phyloP scores from a whole-genome alignment of 1,140 invertebrate genomes.

The Charaxes varanes region DNA sequence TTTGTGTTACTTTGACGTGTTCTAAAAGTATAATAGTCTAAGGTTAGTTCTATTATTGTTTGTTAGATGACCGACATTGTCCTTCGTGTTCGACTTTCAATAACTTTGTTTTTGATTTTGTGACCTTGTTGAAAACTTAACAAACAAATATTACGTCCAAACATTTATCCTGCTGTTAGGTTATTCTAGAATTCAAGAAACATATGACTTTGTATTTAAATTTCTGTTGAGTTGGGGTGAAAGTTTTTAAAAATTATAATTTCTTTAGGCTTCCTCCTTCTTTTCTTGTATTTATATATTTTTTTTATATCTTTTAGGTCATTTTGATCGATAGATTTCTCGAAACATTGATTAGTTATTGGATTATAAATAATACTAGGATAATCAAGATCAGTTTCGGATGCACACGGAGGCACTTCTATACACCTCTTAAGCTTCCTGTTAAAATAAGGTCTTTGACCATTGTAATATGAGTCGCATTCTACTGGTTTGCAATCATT shows the following conservation, averaged over 20 bases:
- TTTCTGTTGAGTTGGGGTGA: slow-evolving; percentile 4
- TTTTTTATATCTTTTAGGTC: slow-evolving; percentile 40
- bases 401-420: slow-evolving; percentile 56
- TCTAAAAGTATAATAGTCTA: no score
- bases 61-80: no score
- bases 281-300: slow-evolving; percentile 15
- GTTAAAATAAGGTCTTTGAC: slow-evolving; percentile 60
- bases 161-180: no score
- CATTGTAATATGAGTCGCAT: slow-evolving; percentile 73
- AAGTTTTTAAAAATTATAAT: slow-evolving; percentile 30
- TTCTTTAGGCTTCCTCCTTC: slow-evolving; percentile 29
- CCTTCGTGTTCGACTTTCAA: no score
- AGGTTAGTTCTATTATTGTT: no score
- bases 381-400: slow-evolving; percentile 34
- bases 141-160: no score
- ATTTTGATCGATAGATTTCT: slow-evolving; percentile 24
- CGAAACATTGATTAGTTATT: slow-evolving; percentile 37
- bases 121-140: no score
- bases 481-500: slow-evolving; percentile 72
- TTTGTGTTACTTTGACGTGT: no score
- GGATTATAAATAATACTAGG: slow-evolving; percentile 51
- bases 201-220: no score
- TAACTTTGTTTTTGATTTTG: no score
- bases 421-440: slow-evolving; percentile 53
- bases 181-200: no score